Evolutionary conservation across 2,888 invertebrate genomes (phyloP).

Genomic region (Chaitophorus viminalis): DNA sequence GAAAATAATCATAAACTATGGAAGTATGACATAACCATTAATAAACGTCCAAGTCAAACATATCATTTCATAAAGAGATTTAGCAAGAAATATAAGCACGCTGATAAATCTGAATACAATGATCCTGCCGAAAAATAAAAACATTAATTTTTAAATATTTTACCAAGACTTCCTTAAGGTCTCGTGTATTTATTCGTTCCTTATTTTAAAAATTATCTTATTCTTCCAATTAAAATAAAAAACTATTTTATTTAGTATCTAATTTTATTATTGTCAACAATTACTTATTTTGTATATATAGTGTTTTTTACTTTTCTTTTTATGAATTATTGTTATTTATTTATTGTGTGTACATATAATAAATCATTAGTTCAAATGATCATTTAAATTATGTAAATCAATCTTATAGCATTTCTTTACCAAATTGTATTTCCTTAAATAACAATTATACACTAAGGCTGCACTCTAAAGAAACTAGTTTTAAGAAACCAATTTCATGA

Average conservation of each 20-base stretch:
- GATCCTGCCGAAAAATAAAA: slow-evolving; percentile 33
- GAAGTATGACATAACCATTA: background rate
- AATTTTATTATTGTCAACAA: slow-evolving; percentile 52
- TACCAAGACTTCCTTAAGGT: slow-evolving; percentile 32
- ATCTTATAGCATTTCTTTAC: slow-evolving; percentile 20
- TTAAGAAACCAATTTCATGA: no score
- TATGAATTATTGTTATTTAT: slow-evolving; percentile 33
- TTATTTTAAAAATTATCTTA: slow-evolving; percentile 38
- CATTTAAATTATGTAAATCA: slow-evolving; percentile 7
- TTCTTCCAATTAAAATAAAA: slow-evolving; percentile 44
- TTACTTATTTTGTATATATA: slow-evolving; percentile 53
- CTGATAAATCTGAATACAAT: slow-evolving; percentile 42
- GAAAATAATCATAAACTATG: slow-evolving; percentile 30
- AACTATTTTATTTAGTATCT: slow-evolving; percentile 35
- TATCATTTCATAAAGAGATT: no score
- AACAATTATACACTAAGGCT: no score
- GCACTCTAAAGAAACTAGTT: no score
- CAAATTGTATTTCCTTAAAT: background rate
- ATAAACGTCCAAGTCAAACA: no score
- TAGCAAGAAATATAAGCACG: no score
- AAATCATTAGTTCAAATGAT: slow-evolving; percentile 7
- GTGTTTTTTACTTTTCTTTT: slow-evolving; percentile 54
- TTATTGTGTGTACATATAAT: slow-evolving; percentile 23
- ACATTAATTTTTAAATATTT: slow-evolving; percentile 17
- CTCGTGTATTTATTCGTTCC: slow-evolving; percentile 58